A percentile compares a stretch with the other conserved stretches of the same genome.
Conservation (phyloP, 1,140 invertebrate genomes). For the Nebria ingens region DNA sequence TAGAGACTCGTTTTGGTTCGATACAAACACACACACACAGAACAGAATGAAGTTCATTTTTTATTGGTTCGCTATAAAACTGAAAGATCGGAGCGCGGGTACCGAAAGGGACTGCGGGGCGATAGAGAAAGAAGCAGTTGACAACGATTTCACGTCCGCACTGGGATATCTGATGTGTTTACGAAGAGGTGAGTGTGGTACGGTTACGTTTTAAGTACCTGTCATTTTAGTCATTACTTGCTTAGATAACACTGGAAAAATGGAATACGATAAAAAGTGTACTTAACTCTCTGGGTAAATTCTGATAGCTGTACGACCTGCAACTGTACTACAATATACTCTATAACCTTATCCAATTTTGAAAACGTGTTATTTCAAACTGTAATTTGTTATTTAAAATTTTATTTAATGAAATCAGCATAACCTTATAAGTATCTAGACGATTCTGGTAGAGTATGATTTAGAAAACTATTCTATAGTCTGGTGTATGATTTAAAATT, state of each 20-base stretch:
- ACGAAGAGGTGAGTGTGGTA: background rate
- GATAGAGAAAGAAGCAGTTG: background rate
- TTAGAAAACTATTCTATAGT: too few species aligned
- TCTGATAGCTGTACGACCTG: background rate
- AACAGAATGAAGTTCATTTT: conserved; percentile 7
- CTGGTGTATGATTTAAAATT: too few species aligned
- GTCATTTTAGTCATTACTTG: conserved; percentile 8
- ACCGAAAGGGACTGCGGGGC: background rate
- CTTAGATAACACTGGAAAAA: conserved; percentile 2
- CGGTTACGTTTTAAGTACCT: conserved; percentile 8
- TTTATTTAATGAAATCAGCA: too few species aligned
- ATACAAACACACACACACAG: background rate
- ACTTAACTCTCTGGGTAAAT: conserved; percentile 3
- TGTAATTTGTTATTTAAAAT: too few species aligned
- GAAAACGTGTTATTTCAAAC: too few species aligned
- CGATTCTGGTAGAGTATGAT: too few species aligned
- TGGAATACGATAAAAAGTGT: conserved; percentile 4
- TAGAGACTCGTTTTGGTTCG: background rate
- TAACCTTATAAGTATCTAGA: too few species aligned
- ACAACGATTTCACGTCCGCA: background rate
- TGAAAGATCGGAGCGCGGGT: background rate
- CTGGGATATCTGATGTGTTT: background rate
- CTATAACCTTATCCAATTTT: too few species aligned
- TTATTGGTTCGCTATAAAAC: conserved; percentile 8
- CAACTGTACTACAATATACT: too few species aligned